Evolutionary conservation across 2,888 invertebrate genomes (phyloP).

Genomic region (Drosophila ustulata): DNA sequence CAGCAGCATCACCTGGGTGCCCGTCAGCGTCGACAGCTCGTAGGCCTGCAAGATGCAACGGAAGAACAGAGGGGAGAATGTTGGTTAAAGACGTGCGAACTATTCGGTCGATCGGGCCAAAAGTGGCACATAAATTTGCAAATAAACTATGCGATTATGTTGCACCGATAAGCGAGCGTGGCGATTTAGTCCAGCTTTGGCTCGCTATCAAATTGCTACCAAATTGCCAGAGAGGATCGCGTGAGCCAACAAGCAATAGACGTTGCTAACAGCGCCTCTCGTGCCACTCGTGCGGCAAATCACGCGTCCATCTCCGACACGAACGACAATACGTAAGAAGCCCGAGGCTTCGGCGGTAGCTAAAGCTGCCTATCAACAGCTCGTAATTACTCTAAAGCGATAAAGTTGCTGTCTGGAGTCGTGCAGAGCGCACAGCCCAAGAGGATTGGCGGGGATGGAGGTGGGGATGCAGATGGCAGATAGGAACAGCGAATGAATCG

Average conservation of each 20-base stretch:
- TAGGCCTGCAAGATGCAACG: constrained; percentile 91
- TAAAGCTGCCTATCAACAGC: constrained; percentile 77
- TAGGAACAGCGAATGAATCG: constrained; percentile 56
- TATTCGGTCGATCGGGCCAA: constrained; percentile 30
- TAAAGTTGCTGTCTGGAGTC: constrained; percentile 51
- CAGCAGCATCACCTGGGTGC: constrained; percentile 99
- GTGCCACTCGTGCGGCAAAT: constrained; percentile 5
- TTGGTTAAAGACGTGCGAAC: constrained; percentile 49
- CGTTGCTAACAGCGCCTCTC: neutral
- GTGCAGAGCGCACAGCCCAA: neutral
- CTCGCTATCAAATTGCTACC: constrained; percentile 1
- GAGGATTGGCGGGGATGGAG: constrained; percentile 13
- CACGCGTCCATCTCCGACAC: constrained; percentile 63
- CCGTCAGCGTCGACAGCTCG: constrained; percentile 99
- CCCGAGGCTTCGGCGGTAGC: constrained; percentile 61
- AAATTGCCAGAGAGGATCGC: constrained; percentile 29
- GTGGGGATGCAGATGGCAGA: neutral
- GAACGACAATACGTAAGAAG: constrained; percentile 22
- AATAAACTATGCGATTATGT: constrained; percentile 76
- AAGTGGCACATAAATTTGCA: constrained; percentile 73
- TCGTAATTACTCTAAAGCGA: constrained; percentile 77
- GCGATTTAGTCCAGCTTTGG: constrained; percentile 10
- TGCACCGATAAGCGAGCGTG: constrained; percentile 52
- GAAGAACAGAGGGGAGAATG: neutral
- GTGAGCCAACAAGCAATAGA: constrained; percentile 20